A percentile compares a stretch with the other conserved stretches of the same genome.
These are phyloP conservation scores for Myotis vivesi DNA, from an alignment of 2,797 vertebrate species.

Conservation along the genomic window DNA sequence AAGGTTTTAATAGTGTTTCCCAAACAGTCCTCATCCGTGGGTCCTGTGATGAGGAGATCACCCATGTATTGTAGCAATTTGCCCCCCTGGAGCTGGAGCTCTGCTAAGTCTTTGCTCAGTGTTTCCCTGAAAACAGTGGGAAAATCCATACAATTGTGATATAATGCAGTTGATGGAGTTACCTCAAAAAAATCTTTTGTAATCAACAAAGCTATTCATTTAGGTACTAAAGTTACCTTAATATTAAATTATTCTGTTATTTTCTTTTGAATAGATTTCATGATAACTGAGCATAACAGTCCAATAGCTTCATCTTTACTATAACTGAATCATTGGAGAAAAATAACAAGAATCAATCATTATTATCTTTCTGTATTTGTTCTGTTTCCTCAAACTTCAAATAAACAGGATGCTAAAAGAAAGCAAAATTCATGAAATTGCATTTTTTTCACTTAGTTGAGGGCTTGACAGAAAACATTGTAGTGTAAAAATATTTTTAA, in stretches of 20 bases:
- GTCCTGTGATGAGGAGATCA: not conserved
- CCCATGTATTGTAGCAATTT: not conserved
- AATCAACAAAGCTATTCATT: not conserved
- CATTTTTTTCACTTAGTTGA: not conserved
- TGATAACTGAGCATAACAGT: not conserved
- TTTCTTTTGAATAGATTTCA: not conserved
- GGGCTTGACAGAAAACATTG: not conserved
- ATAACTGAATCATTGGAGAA: not conserved
- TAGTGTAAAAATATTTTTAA: not conserved
- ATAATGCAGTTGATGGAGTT: not conserved
- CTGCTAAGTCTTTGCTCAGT: not conserved
- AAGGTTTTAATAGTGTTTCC: not conserved
- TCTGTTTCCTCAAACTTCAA: not conserved
- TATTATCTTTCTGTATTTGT: not conserved
- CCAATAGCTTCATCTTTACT: not conserved
- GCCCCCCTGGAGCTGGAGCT: not conserved
- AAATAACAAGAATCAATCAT: not conserved
- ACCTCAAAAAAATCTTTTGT: not conserved
- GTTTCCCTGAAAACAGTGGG: not conserved
- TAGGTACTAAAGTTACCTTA: not conserved
- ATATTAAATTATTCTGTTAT: not conserved
- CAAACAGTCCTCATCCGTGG: not conserved
- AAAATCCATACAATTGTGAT: not conserved
- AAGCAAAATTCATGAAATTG: not conserved
- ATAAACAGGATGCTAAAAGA: not conserved